Evolutionary conservation across 2,113 vertebrate species (phyloP).

Genomic region (Poeciliopsis retropinna): DNA sequence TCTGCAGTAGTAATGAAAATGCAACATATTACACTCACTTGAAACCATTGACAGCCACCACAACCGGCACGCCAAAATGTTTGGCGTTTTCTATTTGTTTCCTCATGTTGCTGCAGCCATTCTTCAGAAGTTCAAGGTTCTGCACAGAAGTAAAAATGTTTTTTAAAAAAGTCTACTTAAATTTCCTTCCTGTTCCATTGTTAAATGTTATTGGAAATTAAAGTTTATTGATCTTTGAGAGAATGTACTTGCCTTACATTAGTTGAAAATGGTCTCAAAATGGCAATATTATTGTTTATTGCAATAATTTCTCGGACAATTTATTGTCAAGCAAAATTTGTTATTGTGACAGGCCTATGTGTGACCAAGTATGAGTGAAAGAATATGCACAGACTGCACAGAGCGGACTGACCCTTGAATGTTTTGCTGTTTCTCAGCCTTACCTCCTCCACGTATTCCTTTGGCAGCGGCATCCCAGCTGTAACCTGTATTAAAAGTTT

Average conservation of each 20-base stretch:
- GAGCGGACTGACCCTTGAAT: too few species aligned
- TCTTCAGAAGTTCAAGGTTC: constrained; percentile 91
- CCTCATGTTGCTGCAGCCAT: constrained; percentile 92
- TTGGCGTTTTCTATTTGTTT: constrained; percentile 96
- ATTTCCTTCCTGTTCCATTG: background rate
- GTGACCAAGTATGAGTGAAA: background rate
- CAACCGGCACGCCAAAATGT: constrained; percentile 91
- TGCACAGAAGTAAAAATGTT: constrained; percentile 54
- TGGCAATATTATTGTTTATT: too few species aligned
- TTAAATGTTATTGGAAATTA: too few species aligned
- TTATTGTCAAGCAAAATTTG: too few species aligned
- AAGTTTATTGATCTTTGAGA: too few species aligned
- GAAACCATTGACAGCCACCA: constrained; percentile 95
- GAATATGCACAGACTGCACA: background rate
- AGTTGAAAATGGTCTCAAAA: too few species aligned
- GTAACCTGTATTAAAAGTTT: constrained; percentile 83
- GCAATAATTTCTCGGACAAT: too few species aligned
- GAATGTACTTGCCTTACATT: too few species aligned
- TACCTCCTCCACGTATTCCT: constrained; percentile 95
- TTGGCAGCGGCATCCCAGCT: constrained; percentile 92
- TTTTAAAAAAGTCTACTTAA: background rate
- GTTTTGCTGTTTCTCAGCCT: constrained; percentile 5
- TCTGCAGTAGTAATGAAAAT: background rate
- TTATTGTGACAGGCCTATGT: background rate
- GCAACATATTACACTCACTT: constrained; percentile 82